A percentile compares a stretch with the other conserved stretches of the same genome.
Evolutionary conservation across 2,113 vertebrate genomes (phyloP).

Genomic region (Vicugna pacos): DNA sequence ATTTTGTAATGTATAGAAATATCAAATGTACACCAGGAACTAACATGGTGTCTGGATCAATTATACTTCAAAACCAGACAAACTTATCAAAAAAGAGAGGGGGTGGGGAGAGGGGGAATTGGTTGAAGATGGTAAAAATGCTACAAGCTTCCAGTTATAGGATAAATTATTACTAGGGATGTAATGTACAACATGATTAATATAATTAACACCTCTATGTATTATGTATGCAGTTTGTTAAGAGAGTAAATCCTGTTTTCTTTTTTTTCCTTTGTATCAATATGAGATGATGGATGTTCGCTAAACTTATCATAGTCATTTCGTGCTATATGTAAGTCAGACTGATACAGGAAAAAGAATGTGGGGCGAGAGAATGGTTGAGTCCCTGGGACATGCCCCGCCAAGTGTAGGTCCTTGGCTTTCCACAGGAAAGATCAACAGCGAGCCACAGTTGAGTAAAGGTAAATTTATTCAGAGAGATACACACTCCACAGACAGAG

Average conservation of each 20-base stretch:
- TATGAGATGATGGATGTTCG: not conserved
- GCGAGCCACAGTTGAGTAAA: no score
- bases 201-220: not conserved
- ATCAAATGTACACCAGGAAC: not conserved
- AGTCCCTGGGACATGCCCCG: no score
- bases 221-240: not conserved
- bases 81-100: not conserved
- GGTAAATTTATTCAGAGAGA: no score
- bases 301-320: not conserved
- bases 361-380: no score
- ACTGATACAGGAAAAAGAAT: no score
- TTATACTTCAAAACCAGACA: not conserved
- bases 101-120: not conserved
- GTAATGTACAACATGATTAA: not conserved
- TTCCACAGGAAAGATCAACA: no score
- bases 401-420: no score
- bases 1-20: not conserved
- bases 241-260: not conserved
- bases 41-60: not conserved
- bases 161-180: not conserved
- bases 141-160: not conserved
- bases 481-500: no score
- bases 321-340: not conserved
- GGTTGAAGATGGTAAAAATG: not conserved
- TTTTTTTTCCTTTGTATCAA: not conserved